These are phyloP conservation scores for Coleophora deauratella DNA, from an alignment of 2,888 invertebrate species.

Conservation along the genomic window DNA sequence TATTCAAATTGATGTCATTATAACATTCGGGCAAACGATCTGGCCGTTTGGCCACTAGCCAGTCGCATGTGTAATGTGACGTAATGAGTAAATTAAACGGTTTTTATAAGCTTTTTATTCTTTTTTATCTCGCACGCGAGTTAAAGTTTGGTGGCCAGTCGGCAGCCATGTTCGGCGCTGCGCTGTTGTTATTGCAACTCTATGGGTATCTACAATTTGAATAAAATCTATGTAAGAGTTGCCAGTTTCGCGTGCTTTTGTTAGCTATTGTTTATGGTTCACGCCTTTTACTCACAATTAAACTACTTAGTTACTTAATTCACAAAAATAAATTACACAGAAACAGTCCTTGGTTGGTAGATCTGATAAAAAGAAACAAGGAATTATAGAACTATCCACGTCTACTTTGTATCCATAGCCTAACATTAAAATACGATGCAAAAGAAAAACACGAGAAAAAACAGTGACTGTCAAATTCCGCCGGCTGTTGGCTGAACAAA, in stretches of 20 bases:
- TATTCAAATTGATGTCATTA: conserved; percentile 75
- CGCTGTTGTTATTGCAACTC: conserved; percentile 19
- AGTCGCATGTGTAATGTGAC: conserved; percentile 57
- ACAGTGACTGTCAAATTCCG: conserved; percentile 72
- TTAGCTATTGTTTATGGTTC: conserved; percentile 13
- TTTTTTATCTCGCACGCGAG: conserved; percentile 48
- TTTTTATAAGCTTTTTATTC: conserved; percentile 20
- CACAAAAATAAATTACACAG: background rate
- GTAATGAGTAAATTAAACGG: conserved; percentile 67
- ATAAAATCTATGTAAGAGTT: conserved; percentile 7
- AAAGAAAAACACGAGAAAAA: conserved; percentile 63
- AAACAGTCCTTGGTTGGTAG: background rate
- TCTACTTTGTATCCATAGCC: conserved; percentile 37
- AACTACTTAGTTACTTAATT: background rate
- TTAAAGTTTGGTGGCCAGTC: conserved; percentile 29
- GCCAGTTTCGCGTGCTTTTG: conserved; percentile 26
- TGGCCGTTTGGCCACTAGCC: conserved; percentile 65
- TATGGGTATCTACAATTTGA: conserved; percentile 31
- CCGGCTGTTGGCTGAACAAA: conserved; percentile 70
- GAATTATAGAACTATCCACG: conserved; percentile 2
- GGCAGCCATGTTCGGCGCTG: conserved; percentile 26
- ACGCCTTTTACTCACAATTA: conserved; percentile 1
- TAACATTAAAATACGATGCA: conserved; percentile 46
- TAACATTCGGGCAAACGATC: conserved; percentile 64
- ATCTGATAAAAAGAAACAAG: background rate